A percentile compares a stretch with the other conserved stretches of the same genome.
These are phyloP conservation scores for Erpetoichthys calabaricus DNA, from an alignment of 2,797 vertebrate genomes.

Conservation along the genomic window DNA sequence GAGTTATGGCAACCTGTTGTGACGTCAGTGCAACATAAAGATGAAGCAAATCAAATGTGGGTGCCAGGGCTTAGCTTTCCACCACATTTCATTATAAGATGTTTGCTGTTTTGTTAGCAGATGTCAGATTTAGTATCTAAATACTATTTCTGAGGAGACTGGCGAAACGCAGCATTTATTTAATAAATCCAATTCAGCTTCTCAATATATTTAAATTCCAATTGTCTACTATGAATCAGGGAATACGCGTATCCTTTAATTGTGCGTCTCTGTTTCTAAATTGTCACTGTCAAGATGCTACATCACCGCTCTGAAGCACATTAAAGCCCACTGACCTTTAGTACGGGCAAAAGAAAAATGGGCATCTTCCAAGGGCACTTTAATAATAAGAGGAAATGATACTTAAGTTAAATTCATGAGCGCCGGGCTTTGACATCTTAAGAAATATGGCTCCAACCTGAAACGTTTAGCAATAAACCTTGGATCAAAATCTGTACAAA, in stretches of 20 bases:
- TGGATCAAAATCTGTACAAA: conserved; percentile 38
- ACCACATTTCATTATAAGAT: too few species aligned
- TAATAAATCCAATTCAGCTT: too few species aligned
- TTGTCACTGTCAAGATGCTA: not conserved
- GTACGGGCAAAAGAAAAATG: conserved; percentile 13
- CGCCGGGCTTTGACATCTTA: not conserved
- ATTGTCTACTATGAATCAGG: not conserved
- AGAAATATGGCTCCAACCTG: not conserved
- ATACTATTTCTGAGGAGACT: too few species aligned
- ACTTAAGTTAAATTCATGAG: conserved; percentile 3
- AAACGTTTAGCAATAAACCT: conserved; percentile 26
- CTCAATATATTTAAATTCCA: too few species aligned
- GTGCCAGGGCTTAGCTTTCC: too few species aligned
- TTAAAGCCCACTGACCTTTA: conserved; percentile 26
- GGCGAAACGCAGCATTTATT: too few species aligned
- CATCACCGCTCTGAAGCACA: conserved; percentile 5
- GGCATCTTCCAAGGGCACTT: not conserved
- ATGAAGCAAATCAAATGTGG: too few species aligned
- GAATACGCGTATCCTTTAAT: not conserved
- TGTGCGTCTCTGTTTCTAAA: not conserved
- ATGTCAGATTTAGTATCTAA: too few species aligned
- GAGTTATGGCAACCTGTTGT: too few species aligned
- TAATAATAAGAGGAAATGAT: not conserved
- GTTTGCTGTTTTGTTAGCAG: too few species aligned
- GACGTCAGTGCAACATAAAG: too few species aligned